Conservation (phyloP, 2,797 vertebrate genomes). For the Trachops cirrhosus region DNA sequence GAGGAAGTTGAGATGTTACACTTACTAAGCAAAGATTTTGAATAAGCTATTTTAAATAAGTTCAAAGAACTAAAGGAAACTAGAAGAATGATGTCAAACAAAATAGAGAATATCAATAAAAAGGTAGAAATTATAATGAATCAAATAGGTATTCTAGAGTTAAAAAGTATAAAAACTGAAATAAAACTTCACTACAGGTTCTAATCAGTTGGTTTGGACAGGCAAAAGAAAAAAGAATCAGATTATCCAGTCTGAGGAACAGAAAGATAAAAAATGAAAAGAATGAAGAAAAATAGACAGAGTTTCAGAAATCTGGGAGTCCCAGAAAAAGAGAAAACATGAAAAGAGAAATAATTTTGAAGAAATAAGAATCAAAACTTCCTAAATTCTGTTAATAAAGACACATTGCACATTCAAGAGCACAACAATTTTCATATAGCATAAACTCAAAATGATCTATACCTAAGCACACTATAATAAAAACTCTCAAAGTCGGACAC, state of each 20-base stretch:
- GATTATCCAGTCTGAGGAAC: not conserved
- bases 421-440: not conserved
- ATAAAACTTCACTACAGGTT: not conserved
- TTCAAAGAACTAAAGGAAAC: not conserved
- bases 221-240: not conserved
- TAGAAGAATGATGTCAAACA: not conserved
- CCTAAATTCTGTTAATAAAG: not conserved
- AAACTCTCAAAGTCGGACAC: not conserved
- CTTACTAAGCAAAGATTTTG: not conserved
- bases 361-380: not conserved
- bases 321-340: not conserved
- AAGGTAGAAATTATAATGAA: not conserved
- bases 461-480: not conserved
- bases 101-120: not conserved
- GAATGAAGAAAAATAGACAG: not conserved
- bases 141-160: not conserved
- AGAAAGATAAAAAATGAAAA: not conserved
- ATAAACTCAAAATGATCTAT: not conserved
- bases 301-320: not conserved
- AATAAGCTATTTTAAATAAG: not conserved
- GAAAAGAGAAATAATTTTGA: not conserved
- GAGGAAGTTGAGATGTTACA: not conserved
- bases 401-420: not conserved
- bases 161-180: not conserved
- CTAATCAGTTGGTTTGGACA: not conserved